Conservation (phyloP, 2,797 vertebrate genomes). For the Karalla daura region DNA sequence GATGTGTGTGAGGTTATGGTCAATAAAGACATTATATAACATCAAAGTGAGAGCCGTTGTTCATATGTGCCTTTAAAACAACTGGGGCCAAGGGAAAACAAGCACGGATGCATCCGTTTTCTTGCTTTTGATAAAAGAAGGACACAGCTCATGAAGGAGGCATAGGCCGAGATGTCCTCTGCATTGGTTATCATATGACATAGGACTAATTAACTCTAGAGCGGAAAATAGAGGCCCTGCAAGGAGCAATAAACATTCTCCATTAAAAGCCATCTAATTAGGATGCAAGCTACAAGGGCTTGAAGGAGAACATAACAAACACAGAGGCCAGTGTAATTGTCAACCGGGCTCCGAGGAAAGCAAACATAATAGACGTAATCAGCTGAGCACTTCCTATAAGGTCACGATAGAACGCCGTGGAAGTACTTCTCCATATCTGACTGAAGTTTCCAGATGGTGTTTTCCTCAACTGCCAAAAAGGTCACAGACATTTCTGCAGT, state of each 20-base stretch:
- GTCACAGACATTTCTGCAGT: conserved; percentile 64
- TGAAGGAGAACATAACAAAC: conserved; percentile 78
- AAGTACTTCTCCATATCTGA: conserved; percentile 52
- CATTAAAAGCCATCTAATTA: conserved; percentile 80
- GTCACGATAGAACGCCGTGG: conserved; percentile 53
- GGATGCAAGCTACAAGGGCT: conserved; percentile 74
- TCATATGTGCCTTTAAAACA: conserved; percentile 6
- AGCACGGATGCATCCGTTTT: not conserved
- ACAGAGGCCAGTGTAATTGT: conserved; percentile 74
- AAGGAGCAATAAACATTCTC: conserved; percentile 77
- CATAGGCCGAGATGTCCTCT: conserved; percentile 66
- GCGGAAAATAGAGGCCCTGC: conserved; percentile 69
- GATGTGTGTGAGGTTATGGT: not conserved
- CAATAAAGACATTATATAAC: not conserved
- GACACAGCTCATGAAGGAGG: conserved; percentile 44
- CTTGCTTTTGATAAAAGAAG: conserved; percentile 27
- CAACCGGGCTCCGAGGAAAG: conserved; percentile 62
- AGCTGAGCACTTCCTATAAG: conserved; percentile 57
- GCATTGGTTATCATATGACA: conserved; percentile 64
- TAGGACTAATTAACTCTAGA: conserved; percentile 74
- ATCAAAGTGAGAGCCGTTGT: conserved; percentile 6
- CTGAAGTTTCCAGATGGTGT: conserved; percentile 57
- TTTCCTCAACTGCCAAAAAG: conserved; percentile 55
- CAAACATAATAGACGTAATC: conserved; percentile 70
- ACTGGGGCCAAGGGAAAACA: conserved; percentile 14